Evolutionary conservation across 1,140 invertebrate genomes (phyloP), one percentile per base, ranked within the genome.

Genomic region (Drosophila kanapiae): DNA sequence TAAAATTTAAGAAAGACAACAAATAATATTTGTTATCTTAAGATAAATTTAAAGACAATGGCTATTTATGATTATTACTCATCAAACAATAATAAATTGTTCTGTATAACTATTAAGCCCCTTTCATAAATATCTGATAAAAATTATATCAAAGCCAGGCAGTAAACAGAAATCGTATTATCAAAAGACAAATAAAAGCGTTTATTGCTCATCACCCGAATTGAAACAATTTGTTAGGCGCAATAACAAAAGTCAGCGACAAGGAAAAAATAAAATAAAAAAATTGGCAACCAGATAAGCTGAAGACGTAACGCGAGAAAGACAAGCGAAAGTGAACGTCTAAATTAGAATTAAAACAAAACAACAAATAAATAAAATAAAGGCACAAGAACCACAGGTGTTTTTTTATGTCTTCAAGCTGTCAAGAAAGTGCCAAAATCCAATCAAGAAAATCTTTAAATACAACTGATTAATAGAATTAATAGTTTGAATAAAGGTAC

Each of bases 261-360:
- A 14, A 14, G n/a, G 4, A 35, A 13, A 70, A 71, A 58, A 69
- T 11, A 33, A 71, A 59, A 71, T 11, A 38, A 27, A 62, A 72
- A 65, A 72, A 42, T 51, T 72, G 69, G 67, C 45, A 58, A 71
- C 37, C 37, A 35, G 67, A 72, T 72, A 69, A 72, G 67, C 53
- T 18, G 13, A 72, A 59, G 16, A 59, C 51, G 38, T 59, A 58
- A 40, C 9, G 23, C 13, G 9, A 18, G 16, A 42, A 51, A 37
- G 13, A 38, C 18, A 59, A 57, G 18, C 53, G 53, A 72, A 72
- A 72, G 53, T 59, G 42, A 51, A n/a, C 37, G 65, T 37, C 53
- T 71, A 49, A 71, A 42, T 40, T 11, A 49, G 7, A 71, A 37
- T n/a, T 4, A 27, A 70, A 43, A 60, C 27, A 37, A 1, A 47